Evolutionary conservation across 2,797 vertebrate genomes (phyloP).

Genomic region (Spondyliosoma cantharus): DNA sequence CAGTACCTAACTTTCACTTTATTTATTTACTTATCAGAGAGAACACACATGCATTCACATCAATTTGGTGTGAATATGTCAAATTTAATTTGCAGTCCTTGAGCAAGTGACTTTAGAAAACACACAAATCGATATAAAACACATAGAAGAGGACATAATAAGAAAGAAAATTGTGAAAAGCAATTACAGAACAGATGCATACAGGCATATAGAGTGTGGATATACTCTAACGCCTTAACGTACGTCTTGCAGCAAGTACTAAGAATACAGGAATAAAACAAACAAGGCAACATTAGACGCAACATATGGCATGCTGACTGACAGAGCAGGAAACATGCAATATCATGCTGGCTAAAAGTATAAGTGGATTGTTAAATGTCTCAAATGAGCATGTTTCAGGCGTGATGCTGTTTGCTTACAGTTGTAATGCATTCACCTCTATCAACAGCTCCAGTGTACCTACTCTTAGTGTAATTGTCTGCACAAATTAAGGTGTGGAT

Average conservation of each 20-base stretch:
- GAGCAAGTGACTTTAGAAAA: not conserved
- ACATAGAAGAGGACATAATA: not conserved
- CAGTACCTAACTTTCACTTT: not conserved
- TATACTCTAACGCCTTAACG: not conserved
- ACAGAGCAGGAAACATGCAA: too few relatives aligned
- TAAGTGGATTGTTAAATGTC: not conserved
- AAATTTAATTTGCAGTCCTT: not conserved
- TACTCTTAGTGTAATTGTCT: not conserved
- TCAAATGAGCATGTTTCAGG: not conserved
- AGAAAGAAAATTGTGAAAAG: not conserved
- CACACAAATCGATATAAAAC: not conserved
- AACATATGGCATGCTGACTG: not conserved
- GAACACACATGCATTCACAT: not conserved
- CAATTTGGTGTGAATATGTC: not conserved
- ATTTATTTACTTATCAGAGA: not conserved
- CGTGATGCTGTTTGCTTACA: not conserved
- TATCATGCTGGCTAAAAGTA: not conserved
- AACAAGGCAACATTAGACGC: slow-evolving; percentile 1
- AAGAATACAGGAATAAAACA: not conserved
- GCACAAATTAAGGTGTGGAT: not conserved
- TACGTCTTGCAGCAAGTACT: not conserved
- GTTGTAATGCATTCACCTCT: too few relatives aligned
- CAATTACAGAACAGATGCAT: not conserved
- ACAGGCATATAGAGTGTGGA: not conserved
- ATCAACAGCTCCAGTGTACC: too few relatives aligned